Evolutionary conservation across 2,113 vertebrate genomes (phyloP), one percentile per base, ranked within the genome.

Genomic region (Tricholaema leucomelas): DNA sequence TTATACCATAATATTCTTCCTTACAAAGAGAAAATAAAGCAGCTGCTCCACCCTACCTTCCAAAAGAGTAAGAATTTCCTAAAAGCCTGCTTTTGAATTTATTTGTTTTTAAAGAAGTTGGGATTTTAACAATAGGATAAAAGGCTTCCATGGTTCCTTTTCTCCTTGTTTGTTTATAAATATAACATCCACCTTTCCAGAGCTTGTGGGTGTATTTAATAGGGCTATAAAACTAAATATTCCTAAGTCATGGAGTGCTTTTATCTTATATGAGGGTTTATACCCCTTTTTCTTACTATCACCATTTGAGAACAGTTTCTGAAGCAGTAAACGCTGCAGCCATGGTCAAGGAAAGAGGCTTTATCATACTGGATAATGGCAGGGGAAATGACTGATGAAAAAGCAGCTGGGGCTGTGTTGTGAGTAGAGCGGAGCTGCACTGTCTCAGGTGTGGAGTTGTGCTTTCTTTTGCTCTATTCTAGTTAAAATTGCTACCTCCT

Each of bases 71-170:
- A 74, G 24, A 38, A 69, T 61, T 93, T 92, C 33, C 33, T 85
- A 70, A 70, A 79, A 79, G n/a, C 30, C 35, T 76, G 9, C 16
- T 77, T 48, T 84, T 81, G n/a, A 63, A 74, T 78, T 66, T 71
- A 56, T 82, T 73, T 91, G 25, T 85, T 85, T 93, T 81, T 81
- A 46, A 92, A 81, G 28, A 85, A 81, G 12, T 31, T 40, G 59
- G 31, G 40, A 63, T 85, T 89, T 81, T 85, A 92, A 70, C 40
- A 92, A 15, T 23, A 81, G 40, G 5, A 44, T 81, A 15, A 73
- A 93, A 75, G 44, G 9, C 59, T 11, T 73, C 27, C 20, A 25
- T 10, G 8, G 19, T 88, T 90, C 18, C 23, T 40, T 83, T 61
- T 70, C 73, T 44, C 25, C 15, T 71, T 4, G 9, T 87, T 93